Base-by-base conservation (phyloP, 2,113 vertebrate species). In the Shinisaurus crocodilurus region DNA sequence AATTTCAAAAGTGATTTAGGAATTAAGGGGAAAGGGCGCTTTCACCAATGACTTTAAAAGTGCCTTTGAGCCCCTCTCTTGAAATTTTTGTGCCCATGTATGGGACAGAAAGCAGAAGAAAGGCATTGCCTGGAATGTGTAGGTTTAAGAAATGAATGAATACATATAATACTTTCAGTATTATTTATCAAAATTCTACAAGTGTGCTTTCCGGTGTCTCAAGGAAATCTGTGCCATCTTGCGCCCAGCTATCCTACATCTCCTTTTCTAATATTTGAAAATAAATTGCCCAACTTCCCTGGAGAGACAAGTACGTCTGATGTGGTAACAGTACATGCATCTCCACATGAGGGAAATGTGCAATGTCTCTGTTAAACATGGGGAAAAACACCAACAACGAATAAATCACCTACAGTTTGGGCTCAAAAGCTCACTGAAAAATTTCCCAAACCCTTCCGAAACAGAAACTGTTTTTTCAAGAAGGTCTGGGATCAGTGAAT, bases 1-100 rank as follows among this genome's bases (percentile, higher is more conserved):
- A 76, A 88, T 45, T 94, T 93, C 92, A 54, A 70, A 85, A 85
- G n/a, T 5, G 60, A 90, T 79, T 85, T 85, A 90, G 75, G 37
- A 79, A 85, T 85, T 65, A 69, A 40, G 45, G 48, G 60, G 13
- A 37, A 85, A 84, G 60, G 34, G 23, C 23, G 45, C 5, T 69
- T 69, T 85, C 43, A 40, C 70, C 69, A 16, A 69, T 54, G 25
- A 3, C 40, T 57, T 85, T 76, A 77, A 67, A 89, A 88, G 60
- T 90, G n/a, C 10, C 60, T 85, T 57, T 85, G 60, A 90, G 63
- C 45, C 18, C 69, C 43, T 85, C 57, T 50, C 27, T 32, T 50
- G 34, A 25, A 3, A 67, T 67, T 69, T 85, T 90, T 65, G 32
- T 76, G 88, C 70, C 25, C 32, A 65, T 43, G 40, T 74, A 72